Conservation (phyloP, 2,888 invertebrate genomes). For the Leptopterna dolabrata region DNA sequence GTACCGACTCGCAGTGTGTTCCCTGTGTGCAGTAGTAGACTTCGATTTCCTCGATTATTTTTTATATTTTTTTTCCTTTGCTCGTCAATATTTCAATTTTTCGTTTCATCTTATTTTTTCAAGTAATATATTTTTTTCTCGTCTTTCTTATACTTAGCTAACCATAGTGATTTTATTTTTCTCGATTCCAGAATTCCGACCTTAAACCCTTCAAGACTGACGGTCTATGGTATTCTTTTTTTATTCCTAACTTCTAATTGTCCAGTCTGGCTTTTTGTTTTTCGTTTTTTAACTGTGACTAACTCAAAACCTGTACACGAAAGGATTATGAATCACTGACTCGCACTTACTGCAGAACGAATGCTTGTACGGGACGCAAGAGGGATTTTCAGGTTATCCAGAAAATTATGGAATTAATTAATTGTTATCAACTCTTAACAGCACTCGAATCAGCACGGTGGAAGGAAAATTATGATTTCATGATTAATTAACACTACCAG, state of each 20-base stretch:
- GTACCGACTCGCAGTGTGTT: not conserved
- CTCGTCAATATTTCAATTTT: conserved; percentile 10
- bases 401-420: not conserved
- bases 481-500: too few species aligned
- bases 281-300: not conserved
- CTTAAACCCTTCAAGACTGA: conserved; percentile 55
- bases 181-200: conserved; percentile 55
- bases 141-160: not conserved
- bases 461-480: not conserved
- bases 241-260: not conserved
- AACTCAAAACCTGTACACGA: not conserved
- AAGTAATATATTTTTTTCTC: not conserved
- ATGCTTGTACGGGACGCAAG: not conserved
- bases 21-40: not conserved
- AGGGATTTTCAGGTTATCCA: not conserved
- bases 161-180: not conserved
- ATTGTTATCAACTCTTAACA: not conserved
- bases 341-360: not conserved
- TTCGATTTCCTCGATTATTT: not conserved
- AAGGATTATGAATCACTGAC: not conserved
- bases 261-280: not conserved
- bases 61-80: not conserved
- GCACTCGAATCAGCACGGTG: not conserved
- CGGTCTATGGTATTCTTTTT: conserved; percentile 52
- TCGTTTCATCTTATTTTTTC: not conserved